Evolutionary conservation across 1,140 invertebrate species (phyloP).

Genomic region (Drosophila orena): DNA sequence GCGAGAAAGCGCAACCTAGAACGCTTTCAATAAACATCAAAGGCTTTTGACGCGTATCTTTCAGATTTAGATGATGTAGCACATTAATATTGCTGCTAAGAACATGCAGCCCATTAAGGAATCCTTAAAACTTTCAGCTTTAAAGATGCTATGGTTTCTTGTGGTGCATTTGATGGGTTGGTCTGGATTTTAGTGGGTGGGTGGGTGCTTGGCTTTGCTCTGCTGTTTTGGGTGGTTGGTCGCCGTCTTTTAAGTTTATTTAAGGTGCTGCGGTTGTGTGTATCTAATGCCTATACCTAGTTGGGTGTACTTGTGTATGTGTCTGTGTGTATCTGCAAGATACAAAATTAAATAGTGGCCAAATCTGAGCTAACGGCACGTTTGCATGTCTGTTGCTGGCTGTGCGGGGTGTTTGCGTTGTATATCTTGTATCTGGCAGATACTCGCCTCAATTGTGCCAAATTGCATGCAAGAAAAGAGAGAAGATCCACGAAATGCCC

Average conservation of each 20-base stretch:
- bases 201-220: conserved; percentile 22
- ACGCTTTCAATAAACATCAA: too few species aligned
- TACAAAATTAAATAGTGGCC: conserved; percentile 62
- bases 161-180: conserved; percentile 28
- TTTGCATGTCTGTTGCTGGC: conserved; percentile 53
- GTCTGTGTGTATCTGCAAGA: conserved; percentile 48
- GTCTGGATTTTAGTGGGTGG: conserved; percentile 20
- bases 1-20: background rate
- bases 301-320: background rate
- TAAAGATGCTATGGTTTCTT: background rate
- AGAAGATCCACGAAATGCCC: conserved; percentile 14
- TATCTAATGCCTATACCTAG: conserved; percentile 39
- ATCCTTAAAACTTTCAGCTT: background rate
- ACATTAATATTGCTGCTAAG: too few species aligned
- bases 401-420: conserved; percentile 19
- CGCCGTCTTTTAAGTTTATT: conserved; percentile 47
- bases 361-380: conserved; percentile 64
- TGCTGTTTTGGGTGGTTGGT: conserved; percentile 35
- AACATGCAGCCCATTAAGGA: too few species aligned
- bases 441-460: conserved; percentile 66
- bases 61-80: too few species aligned
- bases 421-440: conserved; percentile 39
- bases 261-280: conserved; percentile 41
- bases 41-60: too few species aligned
- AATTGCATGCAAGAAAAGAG: conserved; percentile 46